Percentiles rank a stretch among this genome's conserved stretches.
phyloP scores from a whole-genome alignment of 1,140 invertebrate genomes.

The Drosophila busckii region DNA sequence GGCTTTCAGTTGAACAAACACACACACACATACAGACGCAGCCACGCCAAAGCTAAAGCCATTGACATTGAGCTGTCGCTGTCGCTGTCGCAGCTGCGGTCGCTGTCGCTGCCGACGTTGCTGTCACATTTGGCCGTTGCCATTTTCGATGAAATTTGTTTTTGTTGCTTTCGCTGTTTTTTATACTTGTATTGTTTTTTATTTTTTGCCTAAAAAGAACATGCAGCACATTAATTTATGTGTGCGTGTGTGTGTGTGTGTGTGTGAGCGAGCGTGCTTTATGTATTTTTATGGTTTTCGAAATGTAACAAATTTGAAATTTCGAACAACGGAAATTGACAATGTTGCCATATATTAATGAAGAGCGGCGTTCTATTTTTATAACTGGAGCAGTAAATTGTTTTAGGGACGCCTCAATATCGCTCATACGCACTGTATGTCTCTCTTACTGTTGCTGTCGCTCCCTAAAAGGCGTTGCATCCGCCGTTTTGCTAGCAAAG shows the following conservation, averaged over 20 bases:
- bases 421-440: not conserved
- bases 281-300: constrained; percentile 39
- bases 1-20: constrained; percentile 23
- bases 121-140: constrained; percentile 61
- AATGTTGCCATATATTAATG: constrained; percentile 38
- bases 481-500: constrained; percentile 45
- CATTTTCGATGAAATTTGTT: constrained; percentile 43
- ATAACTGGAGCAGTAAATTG: constrained; percentile 14
- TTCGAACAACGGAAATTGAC: constrained; percentile 54
- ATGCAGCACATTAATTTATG: constrained; percentile 24
- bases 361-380: not conserved
- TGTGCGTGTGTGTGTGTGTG: not conserved
- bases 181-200: constrained; percentile 34
- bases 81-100: constrained; percentile 6
- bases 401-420: constrained; percentile 16
- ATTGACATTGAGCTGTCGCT: constrained; percentile 71
- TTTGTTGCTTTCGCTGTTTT: constrained; percentile 19
- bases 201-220: constrained; percentile 63
- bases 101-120: constrained; percentile 16
- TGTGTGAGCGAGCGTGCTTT: constrained; percentile 1
- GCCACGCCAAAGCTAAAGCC: constrained; percentile 34
- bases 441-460: not conserved
- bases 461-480: constrained; percentile 53
- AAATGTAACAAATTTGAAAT: constrained; percentile 53
- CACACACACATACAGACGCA: constrained; percentile 5